Evolutionary conservation across 2,888 invertebrate species (phyloP), one percentile per base, ranked within the genome.

Genomic region (Drosophila kambysellisi): DNA sequence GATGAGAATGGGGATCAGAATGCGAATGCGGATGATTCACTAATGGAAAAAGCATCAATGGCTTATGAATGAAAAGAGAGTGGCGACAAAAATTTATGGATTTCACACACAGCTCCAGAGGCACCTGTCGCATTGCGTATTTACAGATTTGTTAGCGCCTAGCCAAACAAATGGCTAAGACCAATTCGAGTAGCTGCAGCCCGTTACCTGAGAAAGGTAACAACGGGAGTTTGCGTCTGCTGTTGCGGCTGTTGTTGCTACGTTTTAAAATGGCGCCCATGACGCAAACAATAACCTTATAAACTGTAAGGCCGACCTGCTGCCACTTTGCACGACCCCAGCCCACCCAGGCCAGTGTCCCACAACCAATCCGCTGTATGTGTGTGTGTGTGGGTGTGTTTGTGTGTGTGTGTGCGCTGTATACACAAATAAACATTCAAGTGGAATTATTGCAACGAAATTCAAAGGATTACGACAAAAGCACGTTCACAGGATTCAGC

Each of bases 361-460:
- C 8, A 11, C 63, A 35, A 50, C 65, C 57, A 30, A 29, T 54
- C 43, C 32, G 39, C 63, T 66, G 50, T 50, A 25, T 25, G 35
- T 41, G 43, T 46, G 54, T 43, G 29, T 37, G 59, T 64, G 54
- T 74, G 74, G 65, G 68, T 77, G 81, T 75, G 76, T 51, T n/a
- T 37, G 59, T 64, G 54, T 74, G 74, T 68, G 68, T 77, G 81
- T 75, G 76, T 51, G 68, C 35, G 83, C 87, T 87, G 79, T 87
- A 86, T 86, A 87, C 89, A 89, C 85, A 88, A 89, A 89, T 88
- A 88, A 89, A 88, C 87, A 89, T 88, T 88, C 88, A 89, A 88
- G 89, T 88, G 88, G 89, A 89, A 88, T 88, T 88, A 88, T 89
- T 88, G 88, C 88, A 88, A 88, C 89, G 88, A 88, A 88, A 88